A percentile compares a stretch with the other conserved stretches of the same genome.
Conservation (phyloP, 2,113 vertebrate species). For the Pithys albifrons region DNA sequence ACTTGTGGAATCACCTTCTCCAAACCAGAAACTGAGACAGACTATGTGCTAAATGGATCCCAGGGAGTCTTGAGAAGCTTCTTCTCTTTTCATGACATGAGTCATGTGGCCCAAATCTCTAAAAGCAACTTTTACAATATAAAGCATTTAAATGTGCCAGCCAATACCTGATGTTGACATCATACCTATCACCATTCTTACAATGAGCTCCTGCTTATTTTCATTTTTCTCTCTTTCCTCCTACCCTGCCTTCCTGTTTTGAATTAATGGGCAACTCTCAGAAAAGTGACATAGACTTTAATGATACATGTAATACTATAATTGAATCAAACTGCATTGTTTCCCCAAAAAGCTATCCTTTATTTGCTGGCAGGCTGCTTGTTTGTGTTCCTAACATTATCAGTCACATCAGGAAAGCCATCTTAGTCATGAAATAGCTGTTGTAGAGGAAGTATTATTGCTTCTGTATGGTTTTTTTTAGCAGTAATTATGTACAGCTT, state of each 20-base stretch:
- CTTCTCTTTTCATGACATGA: neutral
- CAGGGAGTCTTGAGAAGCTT: neutral
- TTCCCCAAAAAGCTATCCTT: neutral
- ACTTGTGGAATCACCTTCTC: neutral
- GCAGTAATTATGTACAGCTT: constrained; percentile 55
- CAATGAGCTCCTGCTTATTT: neutral
- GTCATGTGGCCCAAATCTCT: neutral
- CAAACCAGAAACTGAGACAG: neutral
- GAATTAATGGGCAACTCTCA: neutral
- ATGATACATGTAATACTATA: constrained; percentile 8
- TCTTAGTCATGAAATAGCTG: constrained; percentile 27
- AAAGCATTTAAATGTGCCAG: neutral
- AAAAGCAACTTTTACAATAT: neutral
- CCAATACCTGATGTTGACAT: neutral
- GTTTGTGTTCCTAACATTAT: constrained; percentile 22
- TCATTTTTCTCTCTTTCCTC: neutral
- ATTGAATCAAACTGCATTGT: constrained; percentile 42
- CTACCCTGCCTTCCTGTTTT: neutral
- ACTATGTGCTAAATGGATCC: neutral
- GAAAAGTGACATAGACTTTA: neutral
- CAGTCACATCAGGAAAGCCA: constrained; percentile 24
- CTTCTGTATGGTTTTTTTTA: neutral
- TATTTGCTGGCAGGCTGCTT: constrained; percentile 1
- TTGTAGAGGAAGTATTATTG: constrained; percentile 1
- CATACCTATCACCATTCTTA: neutral